phyloP scores from a whole-genome alignment of 2,888 invertebrate species.

The Cerastoderma edule region DNA sequence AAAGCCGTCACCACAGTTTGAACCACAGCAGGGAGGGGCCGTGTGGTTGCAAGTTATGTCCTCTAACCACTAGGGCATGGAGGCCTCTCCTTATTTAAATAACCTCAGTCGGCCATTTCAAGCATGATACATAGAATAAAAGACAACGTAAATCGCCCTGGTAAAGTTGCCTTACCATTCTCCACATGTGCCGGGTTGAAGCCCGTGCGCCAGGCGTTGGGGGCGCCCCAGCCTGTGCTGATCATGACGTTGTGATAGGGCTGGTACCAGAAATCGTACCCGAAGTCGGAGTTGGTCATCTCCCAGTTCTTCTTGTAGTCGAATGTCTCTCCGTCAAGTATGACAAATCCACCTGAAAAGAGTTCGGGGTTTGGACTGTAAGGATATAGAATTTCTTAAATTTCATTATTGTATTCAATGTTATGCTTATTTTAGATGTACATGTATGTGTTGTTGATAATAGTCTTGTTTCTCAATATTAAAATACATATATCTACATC shows the following conservation, averaged over 20 bases:
- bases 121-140: not conserved
- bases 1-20: not conserved
- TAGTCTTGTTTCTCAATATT: no score
- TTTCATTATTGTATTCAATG: no score
- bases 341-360: conserved; percentile 89
- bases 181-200: conserved; percentile 85
- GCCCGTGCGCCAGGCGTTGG: conserved; percentile 90
- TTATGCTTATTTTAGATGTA: no score
- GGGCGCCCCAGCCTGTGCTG: conserved; percentile 96
- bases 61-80: no score
- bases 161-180: conserved; percentile 76
- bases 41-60: no score
- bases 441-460: no score
- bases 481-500: no score
- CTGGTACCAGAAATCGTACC: conserved; percentile 99
- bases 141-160: not conserved
- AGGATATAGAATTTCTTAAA: no score
- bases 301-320: conserved; percentile 87
- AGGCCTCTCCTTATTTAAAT: no score
- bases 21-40: not conserved
- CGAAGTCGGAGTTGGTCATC: conserved; percentile 84
- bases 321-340: conserved; percentile 93
- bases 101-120: no score
- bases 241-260: conserved; percentile 96
- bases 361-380: no score